A percentile compares a stretch with the other conserved stretches of the same genome.
These are phyloP conservation scores for Aspidiotus rigidus DNA, from an alignment of 2,888 invertebrate genomes.

Conservation along the genomic window DNA sequence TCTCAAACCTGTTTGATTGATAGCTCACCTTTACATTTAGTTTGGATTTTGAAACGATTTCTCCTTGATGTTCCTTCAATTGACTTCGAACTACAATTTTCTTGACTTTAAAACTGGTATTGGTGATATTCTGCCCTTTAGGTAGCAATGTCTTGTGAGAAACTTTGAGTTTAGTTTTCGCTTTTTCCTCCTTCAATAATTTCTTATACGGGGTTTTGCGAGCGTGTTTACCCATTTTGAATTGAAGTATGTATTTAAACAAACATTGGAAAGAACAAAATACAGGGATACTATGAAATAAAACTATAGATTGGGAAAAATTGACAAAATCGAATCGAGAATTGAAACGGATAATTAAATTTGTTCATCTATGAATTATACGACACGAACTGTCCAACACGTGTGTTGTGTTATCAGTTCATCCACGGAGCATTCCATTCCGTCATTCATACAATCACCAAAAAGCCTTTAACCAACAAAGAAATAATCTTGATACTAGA, in stretches of 20 bases:
- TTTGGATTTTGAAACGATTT: conserved; percentile 56
- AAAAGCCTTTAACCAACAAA: no score
- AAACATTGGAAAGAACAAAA: no score
- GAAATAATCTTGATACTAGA: no score
- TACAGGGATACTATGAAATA: no score
- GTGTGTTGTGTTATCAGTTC: no score
- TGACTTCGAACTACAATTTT: conserved; percentile 77
- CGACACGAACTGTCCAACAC: no score
- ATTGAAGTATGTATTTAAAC: not conserved
- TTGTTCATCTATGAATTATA: no score
- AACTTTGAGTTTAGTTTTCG: conserved; percentile 78
- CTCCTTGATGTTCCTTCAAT: conserved; percentile 50
- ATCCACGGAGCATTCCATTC: no score
- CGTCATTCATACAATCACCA: no score
- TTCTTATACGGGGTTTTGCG: conserved; percentile 51
- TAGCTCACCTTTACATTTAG: conserved; percentile 54
- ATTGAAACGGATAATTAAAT: no score
- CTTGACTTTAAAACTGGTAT: conserved; percentile 78
- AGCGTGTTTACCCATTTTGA: conserved; percentile 29
- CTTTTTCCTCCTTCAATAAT: conserved; percentile 70
- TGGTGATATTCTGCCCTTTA: conserved; percentile 81
- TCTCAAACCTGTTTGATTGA: not conserved
- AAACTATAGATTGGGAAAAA: no score
- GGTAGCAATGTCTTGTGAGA: conserved; percentile 59
- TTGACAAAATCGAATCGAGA: no score